phyloP scores from a whole-genome alignment of 2,797 vertebrate species.

The Oreochromis grahami region DNA sequence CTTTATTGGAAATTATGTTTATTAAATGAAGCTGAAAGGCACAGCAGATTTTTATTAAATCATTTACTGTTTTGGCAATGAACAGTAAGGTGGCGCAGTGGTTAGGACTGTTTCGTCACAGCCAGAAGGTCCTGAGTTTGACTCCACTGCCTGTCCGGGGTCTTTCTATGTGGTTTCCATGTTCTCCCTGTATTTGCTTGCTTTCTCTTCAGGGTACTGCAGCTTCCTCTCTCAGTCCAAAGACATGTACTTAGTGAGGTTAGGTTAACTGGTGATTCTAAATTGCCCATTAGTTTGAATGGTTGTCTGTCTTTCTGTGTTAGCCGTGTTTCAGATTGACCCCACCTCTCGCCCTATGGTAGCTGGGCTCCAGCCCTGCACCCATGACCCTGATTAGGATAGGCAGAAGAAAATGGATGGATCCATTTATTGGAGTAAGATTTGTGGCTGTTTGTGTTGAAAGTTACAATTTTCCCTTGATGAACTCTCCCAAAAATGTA shows the following conservation, averaged over 20 bases:
- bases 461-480: neutral
- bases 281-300: rapidly evolving
- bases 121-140: neutral
- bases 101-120: neutral
- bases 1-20: rapidly evolving
- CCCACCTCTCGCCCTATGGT: neutral
- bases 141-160: neutral
- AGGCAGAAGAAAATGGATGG: neutral
- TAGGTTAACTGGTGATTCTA: neutral
- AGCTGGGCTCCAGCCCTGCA: neutral
- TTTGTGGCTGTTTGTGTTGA: neutral
- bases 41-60: neutral
- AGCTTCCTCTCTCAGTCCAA: neutral
- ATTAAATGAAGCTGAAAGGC: neutral
- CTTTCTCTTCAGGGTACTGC: neutral
- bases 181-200: neutral
- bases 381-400: neutral
- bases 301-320: neutral
- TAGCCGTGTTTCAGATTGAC: neutral
- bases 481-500: neutral
- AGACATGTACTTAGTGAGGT: neutral
- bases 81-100: neutral
- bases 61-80: neutral
- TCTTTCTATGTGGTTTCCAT: neutral
- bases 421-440: neutral